phyloP scores from a whole-genome alignment of 2,888 invertebrate genomes.

The Cantharis nigra region DNA sequence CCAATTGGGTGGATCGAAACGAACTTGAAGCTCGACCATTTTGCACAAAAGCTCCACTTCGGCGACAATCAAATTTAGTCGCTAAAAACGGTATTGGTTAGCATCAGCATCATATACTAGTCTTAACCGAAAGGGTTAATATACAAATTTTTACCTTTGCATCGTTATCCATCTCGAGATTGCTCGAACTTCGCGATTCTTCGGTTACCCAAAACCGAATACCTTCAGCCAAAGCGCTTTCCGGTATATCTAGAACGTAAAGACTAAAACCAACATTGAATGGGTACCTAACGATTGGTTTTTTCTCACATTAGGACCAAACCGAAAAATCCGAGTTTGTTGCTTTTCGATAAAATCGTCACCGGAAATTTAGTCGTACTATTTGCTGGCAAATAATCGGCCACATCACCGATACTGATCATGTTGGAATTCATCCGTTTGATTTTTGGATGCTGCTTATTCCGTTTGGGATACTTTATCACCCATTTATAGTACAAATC shows the following conservation, averaged over 20 bases:
- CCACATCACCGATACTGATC: constrained; percentile 41
- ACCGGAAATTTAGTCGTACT: constrained; percentile 46
- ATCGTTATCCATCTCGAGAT: not conserved
- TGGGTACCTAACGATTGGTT: not conserved
- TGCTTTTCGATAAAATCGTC: constrained; percentile 35
- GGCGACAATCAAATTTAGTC: not conserved
- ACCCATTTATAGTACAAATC: constrained; percentile 46
- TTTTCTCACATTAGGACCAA: constrained; percentile 46
- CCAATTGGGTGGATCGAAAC: not conserved
- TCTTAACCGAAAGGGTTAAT: too few species aligned
- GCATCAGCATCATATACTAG: not conserved
- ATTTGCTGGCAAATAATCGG: constrained; percentile 43
- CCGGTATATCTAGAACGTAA: constrained; percentile 50
- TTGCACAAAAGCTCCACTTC: not conserved
- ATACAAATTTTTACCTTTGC: not conserved
- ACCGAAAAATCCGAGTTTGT: constrained; percentile 42
- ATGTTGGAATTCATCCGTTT: constrained; percentile 37
- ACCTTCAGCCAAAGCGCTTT: constrained; percentile 41
- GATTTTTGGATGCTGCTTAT: not conserved
- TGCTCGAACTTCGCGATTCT: constrained; percentile 10
- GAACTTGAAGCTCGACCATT: not conserved
- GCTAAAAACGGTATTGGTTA: not conserved
- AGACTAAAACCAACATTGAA: constrained; percentile 42
- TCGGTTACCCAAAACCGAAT: constrained; percentile 31
- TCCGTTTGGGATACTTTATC: constrained; percentile 25